A percentile compares a stretch with the other conserved stretches of the same genome.
These are phyloP conservation scores for Hemicordylus capensis DNA, from an alignment of 2,113 vertebrate genomes.

Conservation along the genomic window DNA sequence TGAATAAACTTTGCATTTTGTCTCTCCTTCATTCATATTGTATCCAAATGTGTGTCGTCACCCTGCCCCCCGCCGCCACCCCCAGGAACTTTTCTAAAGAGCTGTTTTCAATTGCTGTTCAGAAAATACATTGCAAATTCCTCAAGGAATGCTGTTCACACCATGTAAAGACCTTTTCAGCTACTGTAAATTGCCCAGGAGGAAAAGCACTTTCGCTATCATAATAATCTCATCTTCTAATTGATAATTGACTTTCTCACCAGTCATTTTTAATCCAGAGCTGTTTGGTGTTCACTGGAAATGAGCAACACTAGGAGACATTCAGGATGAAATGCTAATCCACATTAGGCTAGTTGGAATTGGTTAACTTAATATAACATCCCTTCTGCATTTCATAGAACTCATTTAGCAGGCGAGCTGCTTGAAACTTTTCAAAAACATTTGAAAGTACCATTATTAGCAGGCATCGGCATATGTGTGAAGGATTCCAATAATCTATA, in stretches of 20 bases:
- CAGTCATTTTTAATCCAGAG: neutral
- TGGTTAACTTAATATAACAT: neutral
- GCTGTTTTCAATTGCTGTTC: neutral
- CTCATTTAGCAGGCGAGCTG: neutral
- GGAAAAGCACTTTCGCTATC: conserved; percentile 20
- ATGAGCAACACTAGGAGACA: conserved; percentile 1
- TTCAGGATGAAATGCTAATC: neutral
- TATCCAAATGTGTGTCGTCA: neutral
- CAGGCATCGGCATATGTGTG: neutral
- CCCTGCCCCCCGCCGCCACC: neutral
- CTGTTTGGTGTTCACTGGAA: conserved; percentile 3
- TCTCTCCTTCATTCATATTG: neutral
- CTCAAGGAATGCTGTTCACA: neutral
- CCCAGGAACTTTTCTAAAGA: neutral
- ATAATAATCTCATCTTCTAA: accelerated
- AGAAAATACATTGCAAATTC: neutral
- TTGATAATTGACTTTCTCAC: conserved; percentile 18
- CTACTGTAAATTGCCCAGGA: conserved; percentile 12
- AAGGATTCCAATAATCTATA: neutral
- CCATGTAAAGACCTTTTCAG: neutral
- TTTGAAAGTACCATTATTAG: neutral
- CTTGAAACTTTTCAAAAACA: neutral
- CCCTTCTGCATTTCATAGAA: neutral
- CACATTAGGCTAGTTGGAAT: neutral
- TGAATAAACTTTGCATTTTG: neutral